phyloP scores from a whole-genome alignment of 1,140 invertebrate species.

The Zaprionus camerounensis region DNA sequence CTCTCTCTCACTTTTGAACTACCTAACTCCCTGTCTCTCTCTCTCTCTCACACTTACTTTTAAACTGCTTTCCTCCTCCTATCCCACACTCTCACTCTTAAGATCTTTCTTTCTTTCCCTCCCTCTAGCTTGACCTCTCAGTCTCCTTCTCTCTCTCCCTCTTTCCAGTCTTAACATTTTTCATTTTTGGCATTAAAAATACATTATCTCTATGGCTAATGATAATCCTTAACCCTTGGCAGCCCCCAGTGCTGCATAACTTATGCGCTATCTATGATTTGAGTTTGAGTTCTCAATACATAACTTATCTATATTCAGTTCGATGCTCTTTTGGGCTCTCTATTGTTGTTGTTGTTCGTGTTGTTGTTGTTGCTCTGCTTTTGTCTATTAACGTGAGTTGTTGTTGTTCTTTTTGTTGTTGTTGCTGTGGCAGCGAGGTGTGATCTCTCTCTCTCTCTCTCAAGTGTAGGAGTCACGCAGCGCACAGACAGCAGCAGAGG shows the following conservation, averaged over 20 bases:
- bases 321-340: conserved; percentile 31
- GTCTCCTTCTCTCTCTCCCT: neutral
- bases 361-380: conserved; percentile 42
- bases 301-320: conserved; percentile 44
- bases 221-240: conserved; percentile 21
- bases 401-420: conserved; percentile 13
- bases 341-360: too few species aligned
- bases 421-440: conserved; percentile 60
- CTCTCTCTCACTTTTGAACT: too few species aligned
- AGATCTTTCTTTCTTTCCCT: too few species aligned
- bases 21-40: too few species aligned
- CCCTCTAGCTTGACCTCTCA: too few species aligned
- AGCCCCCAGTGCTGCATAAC: neutral
- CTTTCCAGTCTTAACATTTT: neutral
- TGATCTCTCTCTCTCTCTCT: conserved; percentile 74
- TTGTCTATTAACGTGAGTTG: conserved; percentile 56
- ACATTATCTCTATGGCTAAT: conserved; percentile 15
- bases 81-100: too few species aligned
- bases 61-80: too few species aligned
- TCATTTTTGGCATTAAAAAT: conserved; percentile 36
- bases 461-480: conserved; percentile 76
- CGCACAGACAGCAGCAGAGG: conserved; percentile 55
- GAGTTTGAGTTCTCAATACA: conserved; percentile 6
- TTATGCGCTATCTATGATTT: neutral
- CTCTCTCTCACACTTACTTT: too few species aligned